Base-by-base conservation (phyloP, 2,113 vertebrate genomes). In the Xyliphius kryptos region DNA sequence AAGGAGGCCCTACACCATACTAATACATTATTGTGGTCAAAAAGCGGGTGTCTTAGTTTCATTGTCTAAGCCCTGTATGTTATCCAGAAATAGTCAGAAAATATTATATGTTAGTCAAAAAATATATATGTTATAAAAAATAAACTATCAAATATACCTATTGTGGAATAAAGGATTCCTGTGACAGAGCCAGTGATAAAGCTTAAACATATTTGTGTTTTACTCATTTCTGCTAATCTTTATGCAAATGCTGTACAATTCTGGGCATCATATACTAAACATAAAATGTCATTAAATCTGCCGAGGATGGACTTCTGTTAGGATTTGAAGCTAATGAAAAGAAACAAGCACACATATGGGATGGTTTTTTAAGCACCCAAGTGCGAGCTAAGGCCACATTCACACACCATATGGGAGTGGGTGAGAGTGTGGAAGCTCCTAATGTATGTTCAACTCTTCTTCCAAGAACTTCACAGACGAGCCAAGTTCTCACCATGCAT, bases 281-380 rank as follows among this genome's bases (percentile, higher is more conserved):
- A 51, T 38, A 63, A 77, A 41, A 76, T 82, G 78, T 81, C 76
- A 79, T 79, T 82, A 80, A 78, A 75, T 75, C 74, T 69, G 76
- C 77, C 66, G 68, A 75, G 70, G 72, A 67, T 50, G 68, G 68
- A 71, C 83, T 81, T 85, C 80, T 85, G 81, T 83, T 85, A 79
- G 50, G 36, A 77, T 67, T 78, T 74, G 62, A 62, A 81, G 74
- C 76, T 83, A 85, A 88, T 83, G 79, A 86, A 86, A 79, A 84
- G 77, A 82, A 82, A 83, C 79, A 83, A 73, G 80, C 73, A 79
- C 83, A 76, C 85, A 87, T 85, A 87, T 87, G 86, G 83, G 81
- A 76, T 72, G 9, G 49, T 62, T 68, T 72, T 71, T 66, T 66
- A 66, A 50, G 55, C 49, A 49, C 63, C 71, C 76, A 75, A 76